Conservation (phyloP, 2,888 invertebrate species). For the Kuschelorhynchus macadamiae region DNA sequence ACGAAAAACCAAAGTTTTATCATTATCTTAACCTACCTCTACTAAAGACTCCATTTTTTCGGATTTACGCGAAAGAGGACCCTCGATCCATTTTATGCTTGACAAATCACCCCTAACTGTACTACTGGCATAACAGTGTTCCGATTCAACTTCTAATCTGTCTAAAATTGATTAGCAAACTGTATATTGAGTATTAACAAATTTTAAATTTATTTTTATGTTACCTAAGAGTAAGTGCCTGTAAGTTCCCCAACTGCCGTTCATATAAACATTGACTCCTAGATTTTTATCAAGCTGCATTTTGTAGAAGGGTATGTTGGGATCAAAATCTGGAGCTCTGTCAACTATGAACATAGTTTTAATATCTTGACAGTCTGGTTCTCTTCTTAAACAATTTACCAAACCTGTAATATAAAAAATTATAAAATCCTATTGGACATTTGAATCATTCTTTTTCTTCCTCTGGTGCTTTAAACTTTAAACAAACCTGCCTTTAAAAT, state of each 20-base stretch:
- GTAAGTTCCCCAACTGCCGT: slow-evolving; percentile 77
- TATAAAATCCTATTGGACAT: too few relatives aligned
- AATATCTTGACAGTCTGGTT: slow-evolving; percentile 69
- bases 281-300: slow-evolving; percentile 81
- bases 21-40: too few relatives aligned
- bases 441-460: too few relatives aligned
- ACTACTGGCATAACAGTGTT: slow-evolving; percentile 84
- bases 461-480: too few relatives aligned
- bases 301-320: slow-evolving; percentile 72
- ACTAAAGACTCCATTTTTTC: too few relatives aligned
- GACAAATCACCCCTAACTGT: slow-evolving; percentile 87
- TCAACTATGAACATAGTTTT: slow-evolving; percentile 72
- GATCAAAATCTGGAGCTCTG: slow-evolving; percentile 77
- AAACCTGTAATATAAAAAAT: too few relatives aligned
- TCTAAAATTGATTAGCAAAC: slow-evolving; percentile 33
- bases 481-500: too few relatives aligned
- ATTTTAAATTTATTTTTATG: too few relatives aligned
- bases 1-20: too few relatives aligned
- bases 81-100: slow-evolving; percentile 86
- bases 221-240: slow-evolving; percentile 72
- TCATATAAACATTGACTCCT: slow-evolving; percentile 82
- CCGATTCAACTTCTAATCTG: too few relatives aligned
- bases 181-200: too few relatives aligned
- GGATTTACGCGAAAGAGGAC: too few relatives aligned
- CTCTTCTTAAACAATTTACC: slow-evolving; percentile 77